Percentiles rank a stretch among this genome's conserved stretches.
Conservation (phyloP, 2,113 vertebrate genomes). For the Cheilinus undulatus region DNA sequence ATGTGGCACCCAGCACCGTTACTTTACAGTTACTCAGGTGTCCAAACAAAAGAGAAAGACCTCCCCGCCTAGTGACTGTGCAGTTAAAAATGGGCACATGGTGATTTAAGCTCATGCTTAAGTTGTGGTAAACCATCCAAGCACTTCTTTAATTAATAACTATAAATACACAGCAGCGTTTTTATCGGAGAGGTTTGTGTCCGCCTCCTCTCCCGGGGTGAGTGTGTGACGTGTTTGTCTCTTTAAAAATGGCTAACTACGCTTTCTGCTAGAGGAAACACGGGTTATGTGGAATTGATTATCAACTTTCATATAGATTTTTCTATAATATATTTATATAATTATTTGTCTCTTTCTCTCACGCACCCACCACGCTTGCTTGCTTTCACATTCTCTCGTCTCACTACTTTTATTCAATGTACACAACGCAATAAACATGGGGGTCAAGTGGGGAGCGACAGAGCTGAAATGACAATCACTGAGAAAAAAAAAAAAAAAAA, state of each 20-base stretch:
- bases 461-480: constrained; percentile 99
- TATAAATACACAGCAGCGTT: constrained; percentile 99
- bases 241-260: constrained; percentile 81
- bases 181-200: constrained; percentile 87
- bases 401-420: constrained; percentile 94
- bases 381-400: constrained; percentile 86
- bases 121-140: constrained; percentile 99
- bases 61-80: constrained; percentile 68
- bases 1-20: constrained; percentile 55
- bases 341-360: constrained; percentile 82
- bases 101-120: constrained; percentile 97
- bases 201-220: constrained; percentile 91
- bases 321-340: constrained; percentile 89
- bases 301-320: constrained; percentile 86
- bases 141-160: constrained; percentile 98
- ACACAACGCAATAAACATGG: constrained; percentile 94
- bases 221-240: constrained; percentile 91
- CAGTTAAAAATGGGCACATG: constrained; percentile 78
- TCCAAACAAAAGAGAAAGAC: constrained; percentile 42
- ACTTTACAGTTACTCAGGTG: constrained; percentile 61
- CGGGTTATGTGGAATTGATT: constrained; percentile 98
- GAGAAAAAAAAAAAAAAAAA: constrained; percentile 69
- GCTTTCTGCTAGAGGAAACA: constrained; percentile 89
- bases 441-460: constrained; percentile 85
- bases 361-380: constrained; percentile 66